Evolutionary conservation across 2,797 vertebrate species (phyloP).

Genomic region (Chaunax sp.): DNA sequence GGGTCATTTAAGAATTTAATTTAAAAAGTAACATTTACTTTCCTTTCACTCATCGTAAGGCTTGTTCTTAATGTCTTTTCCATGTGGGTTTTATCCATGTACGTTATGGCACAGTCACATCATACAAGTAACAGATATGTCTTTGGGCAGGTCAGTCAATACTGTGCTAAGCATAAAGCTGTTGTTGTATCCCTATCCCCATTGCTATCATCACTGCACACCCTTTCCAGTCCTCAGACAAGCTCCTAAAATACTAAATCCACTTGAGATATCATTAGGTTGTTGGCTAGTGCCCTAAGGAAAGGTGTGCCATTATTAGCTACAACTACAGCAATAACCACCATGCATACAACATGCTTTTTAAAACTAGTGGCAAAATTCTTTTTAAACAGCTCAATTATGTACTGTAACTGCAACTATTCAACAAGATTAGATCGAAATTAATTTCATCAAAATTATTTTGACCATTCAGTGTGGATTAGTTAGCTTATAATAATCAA

Average conservation of each 20-base stretch:
- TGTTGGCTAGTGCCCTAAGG: slow-evolving; percentile 37
- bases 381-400: background rate
- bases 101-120: background rate
- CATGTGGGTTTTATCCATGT: too few species aligned
- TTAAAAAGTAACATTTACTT: background rate
- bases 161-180: slow-evolving; percentile 17
- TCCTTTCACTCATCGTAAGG: too few species aligned
- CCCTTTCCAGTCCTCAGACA: slow-evolving; percentile 22
- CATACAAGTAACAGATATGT: background rate
- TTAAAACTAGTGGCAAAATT: background rate
- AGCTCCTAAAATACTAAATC: slow-evolving; percentile 55
- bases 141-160: slow-evolving; percentile 1
- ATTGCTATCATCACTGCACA: slow-evolving; percentile 14
- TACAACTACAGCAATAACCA: slow-evolving; percentile 1
- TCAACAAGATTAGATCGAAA: background rate
- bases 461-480: too few species aligned
- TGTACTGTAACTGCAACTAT: background rate
- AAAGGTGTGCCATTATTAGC: slow-evolving; percentile 37
- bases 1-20: background rate
- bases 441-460: too few species aligned
- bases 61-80: too few species aligned
- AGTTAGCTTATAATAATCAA: too few species aligned
- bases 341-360: background rate
- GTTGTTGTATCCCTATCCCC: slow-evolving; percentile 10
- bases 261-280: slow-evolving; percentile 66